A percentile compares a stretch with the other conserved stretches of the same genome.
phyloP scores from a whole-genome alignment of 2,797 vertebrate genomes.

The Lutjanus campechanus region DNA sequence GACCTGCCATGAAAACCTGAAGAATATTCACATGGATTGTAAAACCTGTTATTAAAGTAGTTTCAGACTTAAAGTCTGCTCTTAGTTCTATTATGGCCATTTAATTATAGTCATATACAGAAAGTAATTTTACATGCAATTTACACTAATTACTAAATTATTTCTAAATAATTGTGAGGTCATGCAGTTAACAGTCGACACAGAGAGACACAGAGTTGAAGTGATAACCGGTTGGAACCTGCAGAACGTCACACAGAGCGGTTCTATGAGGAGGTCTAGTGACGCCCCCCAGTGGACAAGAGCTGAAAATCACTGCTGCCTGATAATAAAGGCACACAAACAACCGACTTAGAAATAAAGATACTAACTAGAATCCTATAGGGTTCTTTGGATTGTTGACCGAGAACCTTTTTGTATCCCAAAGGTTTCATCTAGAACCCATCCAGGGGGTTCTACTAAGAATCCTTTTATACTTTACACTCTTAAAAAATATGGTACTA shows the following conservation, averaged over 20 bases:
- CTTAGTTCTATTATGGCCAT: conserved; percentile 8
- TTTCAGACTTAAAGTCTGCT: conserved; percentile 22
- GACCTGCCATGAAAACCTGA: conserved; percentile 54
- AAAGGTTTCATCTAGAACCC: too few relatives aligned
- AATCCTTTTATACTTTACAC: too few relatives aligned
- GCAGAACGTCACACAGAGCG: conserved; percentile 2
- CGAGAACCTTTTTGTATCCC: too few relatives aligned
- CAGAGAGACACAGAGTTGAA: background rate
- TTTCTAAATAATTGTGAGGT: conserved; percentile 18
- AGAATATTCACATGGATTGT: conserved; percentile 43
- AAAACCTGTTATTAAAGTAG: conserved; percentile 33
- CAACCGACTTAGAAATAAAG: conserved; percentile 17
- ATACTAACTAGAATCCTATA: too few relatives aligned
- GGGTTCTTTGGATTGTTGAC: too few relatives aligned
- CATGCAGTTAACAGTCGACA: background rate
- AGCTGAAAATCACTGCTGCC: background rate
- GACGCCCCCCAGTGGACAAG: conserved; percentile 70
- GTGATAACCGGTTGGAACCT: conserved; percentile 6
- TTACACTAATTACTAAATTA: conserved; percentile 15
- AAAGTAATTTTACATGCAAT: conserved; percentile 1
- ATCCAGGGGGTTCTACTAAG: too few relatives aligned
- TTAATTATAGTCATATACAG: background rate
- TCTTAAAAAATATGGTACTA: too few relatives aligned
- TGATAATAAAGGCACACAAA: conserved; percentile 17
- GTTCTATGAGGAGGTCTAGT: conserved; percentile 56